A percentile compares a stretch with the other conserved stretches of the same genome.
These are phyloP conservation scores for Odontamblyopus rebecca DNA, from an alignment of 2,797 vertebrate genomes.

Conservation along the genomic window DNA sequence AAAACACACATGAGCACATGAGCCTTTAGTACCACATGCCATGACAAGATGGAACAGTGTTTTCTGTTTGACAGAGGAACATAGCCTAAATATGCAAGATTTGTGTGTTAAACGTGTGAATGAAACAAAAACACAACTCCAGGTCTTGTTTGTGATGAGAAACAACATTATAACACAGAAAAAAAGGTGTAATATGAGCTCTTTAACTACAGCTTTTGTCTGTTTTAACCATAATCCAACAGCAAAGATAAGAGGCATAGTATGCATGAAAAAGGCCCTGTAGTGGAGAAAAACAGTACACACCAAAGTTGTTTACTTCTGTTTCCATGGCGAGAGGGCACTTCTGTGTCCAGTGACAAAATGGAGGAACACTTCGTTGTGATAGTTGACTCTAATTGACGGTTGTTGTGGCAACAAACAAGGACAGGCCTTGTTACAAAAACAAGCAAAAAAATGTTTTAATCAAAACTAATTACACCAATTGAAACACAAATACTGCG, in stretches of 20 bases:
- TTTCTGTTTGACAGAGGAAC: too few relatives aligned
- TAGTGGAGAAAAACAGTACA: background rate
- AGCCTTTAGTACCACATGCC: too few relatives aligned
- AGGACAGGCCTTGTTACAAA: background rate
- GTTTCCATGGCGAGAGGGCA: slow-evolving; percentile 3
- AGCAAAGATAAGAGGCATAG: background rate
- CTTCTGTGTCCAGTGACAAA: background rate
- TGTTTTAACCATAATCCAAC: background rate
- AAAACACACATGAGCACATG: too few relatives aligned
- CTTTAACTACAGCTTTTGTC: background rate
- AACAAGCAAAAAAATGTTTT: background rate
- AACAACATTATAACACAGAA: too few relatives aligned
- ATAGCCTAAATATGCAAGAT: too few relatives aligned
- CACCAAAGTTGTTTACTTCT: background rate
- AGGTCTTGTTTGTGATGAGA: too few relatives aligned
- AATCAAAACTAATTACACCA: background rate
- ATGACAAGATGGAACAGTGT: too few relatives aligned
- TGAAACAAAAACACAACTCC: too few relatives aligned
- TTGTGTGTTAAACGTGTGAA: too few relatives aligned
- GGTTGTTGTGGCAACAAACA: background rate
- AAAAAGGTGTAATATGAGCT: too few relatives aligned
- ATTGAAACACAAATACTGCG: background rate
- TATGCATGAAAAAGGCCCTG: background rate
- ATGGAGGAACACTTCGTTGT: slow-evolving; percentile 4
- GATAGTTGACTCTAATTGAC: slow-evolving; percentile 6